These are phyloP conservation scores for Stenolophus ochropezus DNA, from an alignment of 2,888 invertebrate genomes.

Conservation along the genomic window DNA sequence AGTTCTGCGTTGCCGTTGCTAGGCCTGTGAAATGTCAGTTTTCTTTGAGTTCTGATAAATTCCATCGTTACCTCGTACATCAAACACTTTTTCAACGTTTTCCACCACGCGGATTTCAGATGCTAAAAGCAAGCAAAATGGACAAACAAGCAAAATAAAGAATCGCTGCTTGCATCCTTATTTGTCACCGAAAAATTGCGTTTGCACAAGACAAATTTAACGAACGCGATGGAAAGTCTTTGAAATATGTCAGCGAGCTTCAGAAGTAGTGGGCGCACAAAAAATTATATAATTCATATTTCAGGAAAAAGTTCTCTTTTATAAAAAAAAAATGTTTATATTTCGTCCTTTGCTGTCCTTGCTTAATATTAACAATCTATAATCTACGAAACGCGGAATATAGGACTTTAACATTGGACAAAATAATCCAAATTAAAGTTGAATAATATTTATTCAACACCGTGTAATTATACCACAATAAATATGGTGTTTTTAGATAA, in stretches of 20 bases:
- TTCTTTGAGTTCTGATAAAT: slow-evolving; percentile 37
- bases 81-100: slow-evolving; percentile 36
- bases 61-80: slow-evolving; percentile 38
- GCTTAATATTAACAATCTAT: no score
- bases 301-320: no score
- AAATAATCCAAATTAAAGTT: no score
- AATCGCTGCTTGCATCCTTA: slow-evolving; percentile 1
- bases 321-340: no score
- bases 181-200: slow-evolving; percentile 15
- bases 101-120: slow-evolving; percentile 20
- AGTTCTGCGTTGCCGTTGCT: background rate
- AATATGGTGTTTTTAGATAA: no score
- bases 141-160: slow-evolving; percentile 18
- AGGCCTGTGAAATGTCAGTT: background rate
- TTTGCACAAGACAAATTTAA: slow-evolving; percentile 15
- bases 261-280: background rate
- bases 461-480: no score
- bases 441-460: no score
- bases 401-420: no score
- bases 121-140: slow-evolving; percentile 35
- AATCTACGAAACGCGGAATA: no score
- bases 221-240: background rate
- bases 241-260: background rate
- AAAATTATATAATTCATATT: background rate
- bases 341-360: no score